Evolutionary conservation across 2,888 invertebrate genomes (phyloP), one percentile per base, ranked within the genome.

Genomic region (Ommatoiulus sabulosus): DNA sequence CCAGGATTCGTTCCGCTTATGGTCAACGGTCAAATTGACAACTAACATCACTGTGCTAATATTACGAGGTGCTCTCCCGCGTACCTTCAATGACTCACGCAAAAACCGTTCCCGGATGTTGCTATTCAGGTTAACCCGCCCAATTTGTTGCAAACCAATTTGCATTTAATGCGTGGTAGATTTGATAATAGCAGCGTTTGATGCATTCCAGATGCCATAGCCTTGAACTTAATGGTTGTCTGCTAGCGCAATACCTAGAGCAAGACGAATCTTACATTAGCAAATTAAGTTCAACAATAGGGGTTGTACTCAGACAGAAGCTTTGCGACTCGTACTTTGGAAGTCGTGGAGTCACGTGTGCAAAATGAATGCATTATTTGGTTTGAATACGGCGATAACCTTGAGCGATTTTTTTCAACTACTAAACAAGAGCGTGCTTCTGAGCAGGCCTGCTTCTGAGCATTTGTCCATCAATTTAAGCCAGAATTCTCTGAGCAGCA

Each of bases 1-100:
- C 24, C 72, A 72, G 72, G 72, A 72, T n/a, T 24, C 24, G 72
- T 72, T 72, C 72, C 72, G 72, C 72, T 24, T 72, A n/a, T 72
- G 72, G 24, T 72, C 20, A 72, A 8, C 6, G 63, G 3, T n/a
- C n/a, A 63, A 63, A 63, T 5, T 6, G 4, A 63, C 12, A 46
- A 46, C n/a, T n/a, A 48, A 17, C n/a, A 72, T 20, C 1, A 72
- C 8, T 72, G 3, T 24, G 46, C 6, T 46, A 46, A 12, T 72
- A 8, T 24, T 24, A 12, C 12, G 2, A 20, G 12, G 24, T 12
- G 5, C 80, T 17, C 35, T 35, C 8, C 20, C 15, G 24, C 12
- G 80, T 80, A 8, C 80, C 8, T 35, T 3, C 7, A 12, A 80
- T 80, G 80, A 80, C 35, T 80, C 80, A 80, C 12, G 20, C 35